phyloP scores from a whole-genome alignment of 2,113 vertebrate genomes.

The Campylorhamphus procurvoides region DNA sequence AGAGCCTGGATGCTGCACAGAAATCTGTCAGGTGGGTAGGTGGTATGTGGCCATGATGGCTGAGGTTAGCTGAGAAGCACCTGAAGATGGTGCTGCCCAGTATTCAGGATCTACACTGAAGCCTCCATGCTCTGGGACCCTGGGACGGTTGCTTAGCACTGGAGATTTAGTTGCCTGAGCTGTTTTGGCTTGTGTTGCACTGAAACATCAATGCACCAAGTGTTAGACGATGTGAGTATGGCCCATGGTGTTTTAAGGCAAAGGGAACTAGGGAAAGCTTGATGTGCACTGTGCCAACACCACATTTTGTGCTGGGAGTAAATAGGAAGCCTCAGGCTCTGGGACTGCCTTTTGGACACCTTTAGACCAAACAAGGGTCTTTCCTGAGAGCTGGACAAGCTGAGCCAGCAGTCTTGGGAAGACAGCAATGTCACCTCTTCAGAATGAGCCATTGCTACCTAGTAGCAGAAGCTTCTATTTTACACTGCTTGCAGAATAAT shows the following conservation, averaged over 20 bases:
- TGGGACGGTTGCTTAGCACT: not conserved
- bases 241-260: not conserved
- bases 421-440: not conserved
- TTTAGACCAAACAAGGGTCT: not conserved
- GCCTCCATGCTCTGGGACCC: not conserved
- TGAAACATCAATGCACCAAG: not conserved
- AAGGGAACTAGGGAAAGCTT: not conserved
- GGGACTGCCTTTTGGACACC: not conserved
- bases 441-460: not conserved
- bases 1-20: not conserved
- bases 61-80: not conserved
- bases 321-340: not conserved
- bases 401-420: not conserved
- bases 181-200: not conserved
- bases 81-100: not conserved
- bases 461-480: not conserved
- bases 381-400: not conserved
- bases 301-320: not conserved
- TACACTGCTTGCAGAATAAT: not conserved
- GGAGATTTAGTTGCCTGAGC: not conserved
- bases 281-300: not conserved
- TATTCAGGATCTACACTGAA: rapidly evolving
- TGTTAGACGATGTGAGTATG: not conserved
- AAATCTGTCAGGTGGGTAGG: no score
- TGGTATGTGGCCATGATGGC: no score